These are phyloP conservation scores for Entomobrya proxima DNA, from an alignment of 2,888 invertebrate species.

Conservation along the genomic window DNA sequence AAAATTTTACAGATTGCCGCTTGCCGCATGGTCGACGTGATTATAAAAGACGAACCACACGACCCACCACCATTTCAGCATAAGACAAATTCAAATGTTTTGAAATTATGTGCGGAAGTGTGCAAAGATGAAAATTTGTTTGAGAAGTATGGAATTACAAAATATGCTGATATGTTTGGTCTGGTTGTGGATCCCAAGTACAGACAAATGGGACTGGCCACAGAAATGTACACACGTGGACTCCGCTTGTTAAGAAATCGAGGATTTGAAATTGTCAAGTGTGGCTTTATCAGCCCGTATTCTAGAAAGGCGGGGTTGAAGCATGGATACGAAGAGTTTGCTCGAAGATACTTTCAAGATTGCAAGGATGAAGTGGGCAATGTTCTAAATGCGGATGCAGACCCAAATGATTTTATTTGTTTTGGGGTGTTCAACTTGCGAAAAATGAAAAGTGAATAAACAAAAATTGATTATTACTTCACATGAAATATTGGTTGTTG, in stretches of 20 bases:
- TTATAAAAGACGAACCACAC: neutral
- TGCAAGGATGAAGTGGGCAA: constrained; percentile 51
- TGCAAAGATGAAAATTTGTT: constrained; percentile 33
- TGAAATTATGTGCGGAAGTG: neutral
- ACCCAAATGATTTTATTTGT: constrained; percentile 49
- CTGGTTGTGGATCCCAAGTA: constrained; percentile 50
- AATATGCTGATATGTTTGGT: constrained; percentile 65
- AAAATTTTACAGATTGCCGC: constrained; percentile 38
- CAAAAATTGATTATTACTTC: too few species aligned
- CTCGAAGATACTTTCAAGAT: constrained; percentile 27
- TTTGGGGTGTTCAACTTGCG: too few species aligned
- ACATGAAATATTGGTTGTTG: too few species aligned
- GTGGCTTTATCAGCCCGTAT: constrained; percentile 56
- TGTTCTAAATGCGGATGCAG: constrained; percentile 51
- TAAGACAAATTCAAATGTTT: neutral
- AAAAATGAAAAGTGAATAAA: too few species aligned
- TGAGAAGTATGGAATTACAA: constrained; percentile 8
- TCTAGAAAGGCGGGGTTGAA: constrained; percentile 52
- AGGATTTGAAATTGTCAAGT: constrained; percentile 53
- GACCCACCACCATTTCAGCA: neutral
- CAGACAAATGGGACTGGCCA: constrained; percentile 48
- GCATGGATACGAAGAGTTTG: constrained; percentile 56
- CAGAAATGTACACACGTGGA: constrained; percentile 58
- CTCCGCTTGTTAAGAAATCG: constrained; percentile 16
- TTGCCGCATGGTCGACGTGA: constrained; percentile 41